Percentiles rank a stretch among this genome's conserved stretches.
These are phyloP conservation scores for Centropus bengalensis DNA, from an alignment of 2,113 vertebrate genomes.

Conservation along the genomic window DNA sequence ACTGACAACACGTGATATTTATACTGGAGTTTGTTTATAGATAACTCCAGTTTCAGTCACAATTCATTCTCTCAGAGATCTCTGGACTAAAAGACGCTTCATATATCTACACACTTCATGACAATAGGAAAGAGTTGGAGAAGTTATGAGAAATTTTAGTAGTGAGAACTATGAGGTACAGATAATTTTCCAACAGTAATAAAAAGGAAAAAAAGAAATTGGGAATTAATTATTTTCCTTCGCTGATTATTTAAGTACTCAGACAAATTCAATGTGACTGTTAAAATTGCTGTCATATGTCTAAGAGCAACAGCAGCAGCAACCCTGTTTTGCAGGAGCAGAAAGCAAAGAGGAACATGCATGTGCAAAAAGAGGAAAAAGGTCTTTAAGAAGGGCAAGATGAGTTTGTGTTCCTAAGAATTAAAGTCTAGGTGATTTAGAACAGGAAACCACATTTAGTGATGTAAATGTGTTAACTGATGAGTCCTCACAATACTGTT, in stretches of 20 bases:
- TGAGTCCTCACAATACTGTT: background rate
- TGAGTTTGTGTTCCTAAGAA: background rate
- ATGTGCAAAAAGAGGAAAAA: background rate
- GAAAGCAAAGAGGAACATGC: background rate
- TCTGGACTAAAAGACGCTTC: background rate
- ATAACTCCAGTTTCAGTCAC: background rate
- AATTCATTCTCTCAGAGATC: background rate
- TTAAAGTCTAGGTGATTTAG: background rate
- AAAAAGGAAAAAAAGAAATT: background rate
- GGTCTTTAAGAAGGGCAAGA: background rate
- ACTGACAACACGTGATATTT: background rate
- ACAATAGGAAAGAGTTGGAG: background rate
- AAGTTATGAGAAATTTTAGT: background rate
- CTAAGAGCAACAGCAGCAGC: background rate
- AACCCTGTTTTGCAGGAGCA: background rate
- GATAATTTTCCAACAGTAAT: background rate
- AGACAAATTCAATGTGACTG: background rate
- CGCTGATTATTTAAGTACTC: background rate
- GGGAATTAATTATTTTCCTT: background rate
- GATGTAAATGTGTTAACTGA: background rate
- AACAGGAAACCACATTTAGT: background rate
- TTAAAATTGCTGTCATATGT: slow-evolving; percentile 1
- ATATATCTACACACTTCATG: background rate
- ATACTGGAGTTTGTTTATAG: background rate
- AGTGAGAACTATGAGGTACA: background rate